phyloP scores from a whole-genome alignment of 2,888 invertebrate species.

The Dryocosmus kuriphilus region DNA sequence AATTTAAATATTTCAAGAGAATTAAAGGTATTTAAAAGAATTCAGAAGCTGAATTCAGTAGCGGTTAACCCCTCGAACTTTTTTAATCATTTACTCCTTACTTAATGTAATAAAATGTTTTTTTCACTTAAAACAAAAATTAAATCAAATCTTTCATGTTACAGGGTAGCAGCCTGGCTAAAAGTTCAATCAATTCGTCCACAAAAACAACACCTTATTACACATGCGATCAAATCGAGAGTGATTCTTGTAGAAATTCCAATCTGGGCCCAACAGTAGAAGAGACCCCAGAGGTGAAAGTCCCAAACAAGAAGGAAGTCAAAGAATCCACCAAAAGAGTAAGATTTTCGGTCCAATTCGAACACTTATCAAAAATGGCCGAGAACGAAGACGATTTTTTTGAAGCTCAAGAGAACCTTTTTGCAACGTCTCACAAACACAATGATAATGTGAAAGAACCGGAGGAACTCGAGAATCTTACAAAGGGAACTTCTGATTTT shows the following conservation, averaged over 20 bases:
- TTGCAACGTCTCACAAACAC: not conserved
- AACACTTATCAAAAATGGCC: not conserved
- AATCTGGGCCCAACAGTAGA: not conserved
- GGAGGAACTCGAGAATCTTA: not conserved
- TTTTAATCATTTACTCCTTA: too few relatives aligned
- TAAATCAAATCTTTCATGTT: not conserved
- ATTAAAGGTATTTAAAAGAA: too few relatives aligned
- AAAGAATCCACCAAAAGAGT: conserved; percentile 21
- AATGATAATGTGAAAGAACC: not conserved
- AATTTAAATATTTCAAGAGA: too few relatives aligned
- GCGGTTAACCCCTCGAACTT: too few relatives aligned
- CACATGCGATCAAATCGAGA: not conserved
- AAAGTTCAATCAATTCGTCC: not conserved
- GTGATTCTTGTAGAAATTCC: not conserved
- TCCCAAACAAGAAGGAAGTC: not conserved
- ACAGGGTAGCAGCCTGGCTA: not conserved
- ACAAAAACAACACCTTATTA: not conserved
- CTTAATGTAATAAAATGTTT: not conserved
- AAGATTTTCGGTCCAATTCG: conserved; percentile 8
- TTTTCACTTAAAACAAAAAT: not conserved
- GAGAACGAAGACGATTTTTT: conserved; percentile 27
- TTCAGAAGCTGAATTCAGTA: too few relatives aligned
- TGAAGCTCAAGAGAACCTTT: not conserved
- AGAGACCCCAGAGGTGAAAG: not conserved
- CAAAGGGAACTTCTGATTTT: not conserved